These are phyloP conservation scores for Gila robusta DNA, from an alignment of 2,797 vertebrate species.

Conservation along the genomic window DNA sequence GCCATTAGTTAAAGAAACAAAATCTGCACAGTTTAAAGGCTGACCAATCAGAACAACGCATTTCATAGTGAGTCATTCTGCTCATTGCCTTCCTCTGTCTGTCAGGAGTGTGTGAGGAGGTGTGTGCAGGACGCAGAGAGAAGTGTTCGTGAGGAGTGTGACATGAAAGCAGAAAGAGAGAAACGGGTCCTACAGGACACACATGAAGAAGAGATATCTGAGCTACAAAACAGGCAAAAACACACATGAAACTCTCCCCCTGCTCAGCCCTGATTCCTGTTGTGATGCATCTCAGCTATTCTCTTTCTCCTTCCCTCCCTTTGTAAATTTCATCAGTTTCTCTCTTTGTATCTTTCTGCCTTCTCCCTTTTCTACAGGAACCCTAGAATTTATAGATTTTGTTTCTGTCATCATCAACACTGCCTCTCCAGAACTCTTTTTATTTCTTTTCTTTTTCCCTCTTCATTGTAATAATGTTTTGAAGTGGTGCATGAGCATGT, in stretches of 20 bases:
- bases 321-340: constrained; percentile 22
- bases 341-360: constrained; percentile 14
- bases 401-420: constrained; percentile 31
- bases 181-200: constrained; percentile 70
- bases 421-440: constrained; percentile 40
- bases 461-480: constrained; percentile 34
- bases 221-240: constrained; percentile 65
- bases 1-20: neutral
- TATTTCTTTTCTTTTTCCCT: constrained; percentile 26
- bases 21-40: neutral
- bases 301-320: constrained; percentile 44
- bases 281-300: constrained; percentile 49
- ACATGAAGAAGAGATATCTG: constrained; percentile 68
- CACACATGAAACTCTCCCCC: constrained; percentile 52
- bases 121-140: constrained; percentile 52
- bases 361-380: constrained; percentile 33
- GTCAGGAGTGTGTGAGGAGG: constrained; percentile 53
- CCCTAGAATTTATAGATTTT: constrained; percentile 29
- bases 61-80: neutral
- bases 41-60: neutral
- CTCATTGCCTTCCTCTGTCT: neutral
- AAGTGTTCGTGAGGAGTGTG: constrained; percentile 54
- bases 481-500: constrained; percentile 23
- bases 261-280: constrained; percentile 33
- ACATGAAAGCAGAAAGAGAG: constrained; percentile 62